These are phyloP conservation scores for Tinamus guttatus DNA, from an alignment of 2,113 vertebrate genomes.

Conservation along the genomic window DNA sequence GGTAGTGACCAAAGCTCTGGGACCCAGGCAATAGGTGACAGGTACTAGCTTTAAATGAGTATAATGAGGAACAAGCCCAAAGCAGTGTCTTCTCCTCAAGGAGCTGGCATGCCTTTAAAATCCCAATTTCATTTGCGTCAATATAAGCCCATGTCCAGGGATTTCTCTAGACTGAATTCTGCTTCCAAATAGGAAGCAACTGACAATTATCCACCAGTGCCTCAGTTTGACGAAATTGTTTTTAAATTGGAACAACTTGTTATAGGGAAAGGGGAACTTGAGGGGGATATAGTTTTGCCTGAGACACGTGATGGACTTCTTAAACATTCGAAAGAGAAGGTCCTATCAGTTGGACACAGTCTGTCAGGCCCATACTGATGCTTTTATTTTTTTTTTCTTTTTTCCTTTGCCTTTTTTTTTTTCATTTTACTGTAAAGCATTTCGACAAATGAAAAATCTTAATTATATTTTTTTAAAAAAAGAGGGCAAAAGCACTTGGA, in stretches of 20 bases:
- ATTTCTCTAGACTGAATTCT: constrained; percentile 28
- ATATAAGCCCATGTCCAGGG: background rate
- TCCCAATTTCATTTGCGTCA: constrained; percentile 35
- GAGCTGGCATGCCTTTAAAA: background rate
- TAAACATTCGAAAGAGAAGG: background rate
- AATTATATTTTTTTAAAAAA: constrained; percentile 8
- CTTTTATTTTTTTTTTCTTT: no score
- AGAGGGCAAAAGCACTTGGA: background rate
- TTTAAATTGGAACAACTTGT: constrained; percentile 57
- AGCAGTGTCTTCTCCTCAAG: background rate
- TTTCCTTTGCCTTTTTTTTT: no score
- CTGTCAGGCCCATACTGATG: background rate
- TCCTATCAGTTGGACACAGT: background rate
- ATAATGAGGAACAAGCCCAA: background rate
- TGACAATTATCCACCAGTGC: constrained; percentile 57
- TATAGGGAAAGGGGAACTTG: background rate
- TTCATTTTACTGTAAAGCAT: no score
- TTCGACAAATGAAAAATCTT: constrained; percentile 31
- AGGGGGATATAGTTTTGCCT: background rate
- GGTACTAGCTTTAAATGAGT: background rate
- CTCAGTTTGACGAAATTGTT: constrained; percentile 55
- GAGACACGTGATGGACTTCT: constrained; percentile 9
- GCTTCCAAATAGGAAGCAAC: background rate
- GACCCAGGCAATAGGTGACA: background rate
- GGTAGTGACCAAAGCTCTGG: background rate